phyloP scores from a whole-genome alignment of 2,113 vertebrate species.

The Lanius ludovicianus region DNA sequence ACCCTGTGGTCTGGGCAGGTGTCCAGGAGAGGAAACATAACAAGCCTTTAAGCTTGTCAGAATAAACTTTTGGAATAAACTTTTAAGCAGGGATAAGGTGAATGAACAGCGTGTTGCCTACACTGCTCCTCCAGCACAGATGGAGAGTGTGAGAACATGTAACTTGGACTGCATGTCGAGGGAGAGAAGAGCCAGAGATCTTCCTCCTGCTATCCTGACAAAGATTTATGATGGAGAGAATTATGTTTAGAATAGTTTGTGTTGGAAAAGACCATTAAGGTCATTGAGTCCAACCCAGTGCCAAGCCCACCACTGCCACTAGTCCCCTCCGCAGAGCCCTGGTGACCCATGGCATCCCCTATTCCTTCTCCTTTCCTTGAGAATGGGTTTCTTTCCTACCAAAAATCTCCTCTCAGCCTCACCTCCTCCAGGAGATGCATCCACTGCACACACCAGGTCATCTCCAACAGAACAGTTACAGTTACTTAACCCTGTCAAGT shows the following conservation, averaged over 20 bases:
- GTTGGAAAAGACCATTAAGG: not conserved
- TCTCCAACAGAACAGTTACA: not conserved
- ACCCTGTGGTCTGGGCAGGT: not conserved
- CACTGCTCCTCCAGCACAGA: fast-evolving
- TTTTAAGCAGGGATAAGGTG: not conserved
- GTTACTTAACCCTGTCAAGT: not conserved
- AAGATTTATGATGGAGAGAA: not conserved
- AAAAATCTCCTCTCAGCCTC: not conserved
- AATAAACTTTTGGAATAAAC: not conserved
- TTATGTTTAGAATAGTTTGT: not conserved
- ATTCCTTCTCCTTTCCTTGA: not conserved
- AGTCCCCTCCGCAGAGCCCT: not conserved
- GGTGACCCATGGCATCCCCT: not conserved
- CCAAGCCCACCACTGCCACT: not conserved
- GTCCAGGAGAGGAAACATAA: not conserved
- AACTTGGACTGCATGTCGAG: fast-evolving
- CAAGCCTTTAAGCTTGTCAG: not conserved
- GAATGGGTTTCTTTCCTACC: not conserved
- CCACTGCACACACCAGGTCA: fast-evolving
- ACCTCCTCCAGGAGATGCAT: not conserved
- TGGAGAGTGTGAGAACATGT: fast-evolving
- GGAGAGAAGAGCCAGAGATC: not conserved
- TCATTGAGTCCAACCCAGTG: not conserved
- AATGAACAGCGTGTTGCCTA: not conserved
- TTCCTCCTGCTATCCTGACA: not conserved